Base-by-base conservation (phyloP, 2,797 vertebrate genomes). In the Pipistrellus kuhlii region DNA sequence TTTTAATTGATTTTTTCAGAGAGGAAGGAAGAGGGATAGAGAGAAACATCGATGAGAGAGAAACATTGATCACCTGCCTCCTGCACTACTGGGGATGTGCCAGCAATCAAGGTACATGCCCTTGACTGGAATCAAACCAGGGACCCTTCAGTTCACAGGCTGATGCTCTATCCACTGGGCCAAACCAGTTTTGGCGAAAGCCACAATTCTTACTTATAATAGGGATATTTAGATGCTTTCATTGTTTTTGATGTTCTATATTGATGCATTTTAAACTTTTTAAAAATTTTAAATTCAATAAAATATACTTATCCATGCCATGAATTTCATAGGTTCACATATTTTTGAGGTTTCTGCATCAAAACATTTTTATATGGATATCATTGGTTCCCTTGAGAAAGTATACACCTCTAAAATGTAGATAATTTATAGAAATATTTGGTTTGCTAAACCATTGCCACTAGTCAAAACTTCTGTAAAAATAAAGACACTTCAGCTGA, bases 341-440 rank as follows among this genome's bases (percentile, higher is more conserved):
- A 76, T 73, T 85, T 94, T 53, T 89, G 59, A 68, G 10, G 27
- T 44, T 89, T 91, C 82, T 71, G 3, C 75, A 90, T 8, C n/a
- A 94, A 88, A 81, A 64, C 11, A 81, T 59, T 8, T 85, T 71
- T 88, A 25, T 48, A 21, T 51, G 38, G 30, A 23, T 84, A 85
- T 17, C 30, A 53, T 2, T 78, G 32, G 57, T 90, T 62, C 93
- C 53, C 41, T 91, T 91, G 6, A 46, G 48, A 87, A 94, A 35
- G 38, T 27, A 21, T 8, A 14, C 23, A 68, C 5, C 17, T 93
- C 25, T 90, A 88, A 66, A 93, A 77, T 77, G 57, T 82, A 57
- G 30, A 82, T 68, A 69, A 82, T 32, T 77, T 84, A 81, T 51
- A 94, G 6, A 90, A 68, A 62, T 68, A 72, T 41, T 66, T 85